Evolutionary conservation across 1,140 invertebrate species (phyloP).

Genomic region (Drosophila kepulauana): DNA sequence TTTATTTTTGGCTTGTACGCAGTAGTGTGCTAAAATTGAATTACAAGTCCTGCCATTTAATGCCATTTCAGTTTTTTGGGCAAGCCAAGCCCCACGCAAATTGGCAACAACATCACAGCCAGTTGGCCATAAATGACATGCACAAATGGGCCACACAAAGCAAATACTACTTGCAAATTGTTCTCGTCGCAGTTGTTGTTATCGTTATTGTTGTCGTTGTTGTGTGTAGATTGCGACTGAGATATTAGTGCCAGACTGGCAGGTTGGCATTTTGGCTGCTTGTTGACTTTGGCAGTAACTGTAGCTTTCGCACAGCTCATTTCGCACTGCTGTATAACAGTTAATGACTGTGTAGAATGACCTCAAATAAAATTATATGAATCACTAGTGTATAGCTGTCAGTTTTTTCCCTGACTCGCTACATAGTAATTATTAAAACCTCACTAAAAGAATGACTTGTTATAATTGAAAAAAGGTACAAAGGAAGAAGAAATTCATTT

Average conservation of each 20-base stretch:
- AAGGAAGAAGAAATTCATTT: too few species aligned
- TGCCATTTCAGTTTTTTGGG: conserved; percentile 36
- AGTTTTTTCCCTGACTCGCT: neutral
- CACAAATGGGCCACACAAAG: conserved; percentile 24
- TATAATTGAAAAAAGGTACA: neutral
- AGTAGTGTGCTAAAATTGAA: conserved; percentile 56
- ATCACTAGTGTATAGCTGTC: neutral
- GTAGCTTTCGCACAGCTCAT: neutral
- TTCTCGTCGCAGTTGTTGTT: neutral
- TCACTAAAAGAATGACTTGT: too few species aligned
- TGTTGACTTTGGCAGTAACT: neutral
- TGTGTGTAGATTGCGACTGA: conserved; percentile 12
- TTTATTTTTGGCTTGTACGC: conserved; percentile 19
- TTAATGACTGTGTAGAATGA: neutral
- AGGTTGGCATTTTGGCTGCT: too few species aligned
- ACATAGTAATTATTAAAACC: too few species aligned
- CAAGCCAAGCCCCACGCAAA: conserved; percentile 46
- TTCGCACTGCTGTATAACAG: conserved; percentile 8
- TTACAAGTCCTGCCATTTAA: conserved; percentile 59
- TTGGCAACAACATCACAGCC: conserved; percentile 24
- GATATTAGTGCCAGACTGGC: neutral
- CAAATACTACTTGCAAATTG: conserved; percentile 31
- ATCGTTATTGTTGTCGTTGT: neutral
- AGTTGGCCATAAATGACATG: conserved; percentile 46
- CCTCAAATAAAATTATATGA: neutral